phyloP scores from a whole-genome alignment of 2,888 invertebrate genomes.

The Prenolepis imparis region DNA sequence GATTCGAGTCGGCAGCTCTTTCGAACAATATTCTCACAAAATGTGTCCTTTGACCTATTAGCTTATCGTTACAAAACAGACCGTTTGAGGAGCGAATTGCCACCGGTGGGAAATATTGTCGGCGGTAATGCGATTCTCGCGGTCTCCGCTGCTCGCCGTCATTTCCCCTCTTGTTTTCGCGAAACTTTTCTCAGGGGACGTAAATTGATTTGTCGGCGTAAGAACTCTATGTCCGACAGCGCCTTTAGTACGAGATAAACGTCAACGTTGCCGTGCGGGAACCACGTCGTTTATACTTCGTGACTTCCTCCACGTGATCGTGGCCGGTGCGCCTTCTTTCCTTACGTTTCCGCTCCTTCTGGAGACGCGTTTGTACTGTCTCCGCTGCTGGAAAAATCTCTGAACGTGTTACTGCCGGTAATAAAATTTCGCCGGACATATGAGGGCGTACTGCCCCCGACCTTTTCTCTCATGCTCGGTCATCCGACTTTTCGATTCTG shows the following conservation, averaged over 20 bases:
- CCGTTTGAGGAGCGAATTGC: slow-evolving; percentile 52
- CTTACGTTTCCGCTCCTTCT: slow-evolving; percentile 45
- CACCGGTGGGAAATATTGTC: slow-evolving; percentile 61
- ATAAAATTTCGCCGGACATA: slow-evolving; percentile 42
- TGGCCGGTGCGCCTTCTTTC: slow-evolving; percentile 28
- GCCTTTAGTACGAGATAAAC: slow-evolving; percentile 58
- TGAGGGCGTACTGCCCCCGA: slow-evolving; percentile 10
- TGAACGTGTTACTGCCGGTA: slow-evolving; percentile 51
- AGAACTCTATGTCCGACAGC: slow-evolving; percentile 63
- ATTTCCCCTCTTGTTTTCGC: slow-evolving; percentile 60
- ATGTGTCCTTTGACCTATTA: slow-evolving; percentile 24
- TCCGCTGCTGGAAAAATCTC: slow-evolving; percentile 44
- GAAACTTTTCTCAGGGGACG: slow-evolving; percentile 65
- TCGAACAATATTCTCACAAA: slow-evolving; percentile 1
- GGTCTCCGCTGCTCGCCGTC: slow-evolving; percentile 22
- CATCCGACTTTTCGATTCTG: slow-evolving; percentile 18
- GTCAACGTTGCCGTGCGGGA: slow-evolving; percentile 57
- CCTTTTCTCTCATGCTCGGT: slow-evolving; percentile 30
- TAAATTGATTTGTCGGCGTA: slow-evolving; percentile 72
- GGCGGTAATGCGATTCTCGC: slow-evolving; percentile 68
- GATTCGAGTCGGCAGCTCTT: neutral
- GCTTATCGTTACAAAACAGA: slow-evolving; percentile 38
- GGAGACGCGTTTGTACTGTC: slow-evolving; percentile 44
- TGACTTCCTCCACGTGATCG: slow-evolving; percentile 51
- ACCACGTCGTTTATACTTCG: slow-evolving; percentile 55